A percentile compares a stretch with the other conserved stretches of the same genome.
Conservation (phyloP, 2,113 vertebrate species). For the Cricetomys ansorgei region DNA sequence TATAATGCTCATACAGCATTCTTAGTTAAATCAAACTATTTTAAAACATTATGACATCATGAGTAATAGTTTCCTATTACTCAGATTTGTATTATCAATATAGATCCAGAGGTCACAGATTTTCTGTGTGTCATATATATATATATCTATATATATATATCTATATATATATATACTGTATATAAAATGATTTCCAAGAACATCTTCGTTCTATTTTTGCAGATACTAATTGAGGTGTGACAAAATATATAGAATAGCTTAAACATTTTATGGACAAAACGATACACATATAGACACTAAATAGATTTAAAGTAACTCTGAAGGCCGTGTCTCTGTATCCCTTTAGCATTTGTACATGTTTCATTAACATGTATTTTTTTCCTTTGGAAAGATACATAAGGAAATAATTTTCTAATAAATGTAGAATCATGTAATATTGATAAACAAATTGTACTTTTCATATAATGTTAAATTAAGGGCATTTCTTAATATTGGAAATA, state of each 20-base stretch:
- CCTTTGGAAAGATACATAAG: not conserved
- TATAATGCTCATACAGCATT: not conserved
- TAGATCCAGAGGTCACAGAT: not conserved
- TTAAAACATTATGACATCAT: not conserved
- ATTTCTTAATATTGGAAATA: not conserved
- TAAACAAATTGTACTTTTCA: not conserved
- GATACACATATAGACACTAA: not conserved
- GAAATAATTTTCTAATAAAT: not conserved
- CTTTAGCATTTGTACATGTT: not conserved
- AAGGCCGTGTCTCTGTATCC: not conserved
- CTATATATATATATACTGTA: too few species aligned
- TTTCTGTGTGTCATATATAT: not conserved
- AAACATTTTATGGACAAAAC: constrained; percentile 26
- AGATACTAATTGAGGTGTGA: not conserved
- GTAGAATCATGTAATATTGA: not conserved
- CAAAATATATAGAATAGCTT: not conserved
- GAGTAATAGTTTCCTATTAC: not conserved
- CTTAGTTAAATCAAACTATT: not conserved
- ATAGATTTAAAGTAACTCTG: not conserved
- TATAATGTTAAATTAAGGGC: not conserved
- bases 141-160: too few species aligned
- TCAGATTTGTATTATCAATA: not conserved
- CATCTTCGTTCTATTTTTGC: not conserved
- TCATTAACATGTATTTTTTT: not conserved
- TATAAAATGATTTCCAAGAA: not conserved